These are phyloP conservation scores for Labeo calbasu DNA, from an alignment of 2,797 vertebrate genomes.

Conservation along the genomic window DNA sequence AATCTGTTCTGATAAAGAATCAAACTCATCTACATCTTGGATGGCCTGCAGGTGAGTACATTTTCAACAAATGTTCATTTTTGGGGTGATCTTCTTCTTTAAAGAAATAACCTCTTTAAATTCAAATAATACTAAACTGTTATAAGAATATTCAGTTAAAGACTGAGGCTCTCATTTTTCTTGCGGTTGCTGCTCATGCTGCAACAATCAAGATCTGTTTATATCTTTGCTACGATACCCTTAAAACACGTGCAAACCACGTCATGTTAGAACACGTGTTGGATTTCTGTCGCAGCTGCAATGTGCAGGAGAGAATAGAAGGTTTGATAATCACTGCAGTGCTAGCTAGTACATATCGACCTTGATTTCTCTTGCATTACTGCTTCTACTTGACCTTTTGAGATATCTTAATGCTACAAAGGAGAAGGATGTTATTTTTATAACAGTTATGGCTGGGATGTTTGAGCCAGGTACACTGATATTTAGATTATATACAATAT, in stretches of 20 bases:
- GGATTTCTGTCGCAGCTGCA: conserved; percentile 17
- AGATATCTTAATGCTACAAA: conserved; percentile 10
- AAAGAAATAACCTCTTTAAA: neutral
- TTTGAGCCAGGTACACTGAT: conserved; percentile 31
- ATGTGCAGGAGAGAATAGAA: conserved; percentile 22
- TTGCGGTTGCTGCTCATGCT: neutral
- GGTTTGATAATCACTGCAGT: conserved; percentile 9
- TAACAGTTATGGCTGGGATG: conserved; percentile 34
- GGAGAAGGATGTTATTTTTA: conserved; percentile 18
- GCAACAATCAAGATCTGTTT: neutral
- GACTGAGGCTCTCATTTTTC: conserved; percentile 1
- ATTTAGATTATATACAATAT: conserved; percentile 28
- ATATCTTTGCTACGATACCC: neutral
- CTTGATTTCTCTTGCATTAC: conserved; percentile 39
- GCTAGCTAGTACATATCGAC: conserved; percentile 33
- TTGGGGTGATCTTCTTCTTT: neutral
- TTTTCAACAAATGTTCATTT: neutral
- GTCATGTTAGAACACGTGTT: conserved; percentile 1
- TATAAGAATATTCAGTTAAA: neutral
- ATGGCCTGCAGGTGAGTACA: neutral
- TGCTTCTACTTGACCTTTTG: conserved; percentile 6
- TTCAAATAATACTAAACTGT: neutral
- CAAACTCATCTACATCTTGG: neutral
- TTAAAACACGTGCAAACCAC: conserved; percentile 9
- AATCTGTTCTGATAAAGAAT: neutral